Evolutionary conservation across 2,888 invertebrate genomes (phyloP).

Genomic region (Oeneis ivallda): DNA sequence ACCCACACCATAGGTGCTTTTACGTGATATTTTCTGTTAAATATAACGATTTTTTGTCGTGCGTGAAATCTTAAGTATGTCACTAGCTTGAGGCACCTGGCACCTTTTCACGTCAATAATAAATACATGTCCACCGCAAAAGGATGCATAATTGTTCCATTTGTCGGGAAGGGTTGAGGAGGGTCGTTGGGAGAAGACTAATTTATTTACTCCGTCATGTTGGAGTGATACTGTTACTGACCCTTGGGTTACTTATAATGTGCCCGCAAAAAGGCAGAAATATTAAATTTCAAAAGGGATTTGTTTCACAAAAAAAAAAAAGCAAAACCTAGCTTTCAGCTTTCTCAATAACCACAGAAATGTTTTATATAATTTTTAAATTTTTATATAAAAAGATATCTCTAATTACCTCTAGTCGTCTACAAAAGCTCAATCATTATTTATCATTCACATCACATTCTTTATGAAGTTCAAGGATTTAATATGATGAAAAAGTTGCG

Average conservation of each 20-base stretch:
- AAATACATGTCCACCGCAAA: slow-evolving; percentile 61
- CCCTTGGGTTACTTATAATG: slow-evolving; percentile 24
- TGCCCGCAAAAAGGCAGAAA: slow-evolving; percentile 9
- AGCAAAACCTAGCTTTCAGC: neutral
- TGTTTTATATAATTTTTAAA: too few species aligned
- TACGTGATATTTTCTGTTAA: too few species aligned
- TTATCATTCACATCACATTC: slow-evolving; percentile 37
- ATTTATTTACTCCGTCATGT: slow-evolving; percentile 53
- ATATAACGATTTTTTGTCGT: slow-evolving; percentile 9
- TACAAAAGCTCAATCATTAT: slow-evolving; percentile 25
- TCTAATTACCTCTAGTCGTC: neutral
- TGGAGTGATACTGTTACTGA: slow-evolving; percentile 26
- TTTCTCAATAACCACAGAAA: too few species aligned
- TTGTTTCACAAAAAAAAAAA: neutral
- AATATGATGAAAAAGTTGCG: slow-evolving; percentile 38
- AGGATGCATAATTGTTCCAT: slow-evolving; percentile 75
- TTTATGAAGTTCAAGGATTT: slow-evolving; percentile 31
- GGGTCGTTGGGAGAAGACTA: slow-evolving; percentile 57
- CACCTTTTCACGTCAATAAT: slow-evolving; percentile 67
- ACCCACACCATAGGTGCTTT: too few species aligned
- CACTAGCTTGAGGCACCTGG: slow-evolving; percentile 39
- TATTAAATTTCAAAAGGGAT: slow-evolving; percentile 8
- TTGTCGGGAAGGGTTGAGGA: slow-evolving; percentile 62
- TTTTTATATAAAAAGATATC: neutral
- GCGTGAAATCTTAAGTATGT: neutral